Conservation (phyloP, 1,140 invertebrate species). For the Drepana arcuata region DNA sequence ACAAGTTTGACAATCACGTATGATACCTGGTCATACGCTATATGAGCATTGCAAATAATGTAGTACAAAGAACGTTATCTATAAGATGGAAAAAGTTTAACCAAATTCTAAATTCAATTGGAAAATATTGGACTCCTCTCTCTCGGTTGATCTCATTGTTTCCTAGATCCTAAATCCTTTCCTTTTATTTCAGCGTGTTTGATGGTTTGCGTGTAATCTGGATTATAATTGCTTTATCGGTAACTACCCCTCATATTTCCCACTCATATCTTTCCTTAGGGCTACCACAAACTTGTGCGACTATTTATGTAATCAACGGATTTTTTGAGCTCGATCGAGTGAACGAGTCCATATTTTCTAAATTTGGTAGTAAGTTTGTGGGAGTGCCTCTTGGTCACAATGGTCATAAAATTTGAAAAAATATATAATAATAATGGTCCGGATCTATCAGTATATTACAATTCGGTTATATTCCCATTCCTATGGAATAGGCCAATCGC, state of each 20-base stretch:
- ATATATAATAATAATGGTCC: too few species aligned
- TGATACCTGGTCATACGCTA: too few species aligned
- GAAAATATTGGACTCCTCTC: constrained; percentile 46
- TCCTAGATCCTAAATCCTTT: constrained; percentile 20
- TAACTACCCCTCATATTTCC: constrained; percentile 39
- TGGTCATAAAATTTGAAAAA: too few species aligned
- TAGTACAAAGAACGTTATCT: too few species aligned
- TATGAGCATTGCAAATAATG: too few species aligned
- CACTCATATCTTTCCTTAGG: constrained; percentile 13
- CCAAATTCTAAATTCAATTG: constrained; percentile 44
- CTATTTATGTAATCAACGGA: background rate
- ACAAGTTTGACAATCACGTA: too few species aligned
- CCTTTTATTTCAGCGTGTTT: constrained; percentile 63
- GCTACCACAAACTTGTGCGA: constrained; percentile 47
- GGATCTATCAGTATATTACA: too few species aligned
- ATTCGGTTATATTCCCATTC: too few species aligned
- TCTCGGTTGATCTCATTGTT: constrained; percentile 22
- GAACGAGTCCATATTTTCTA: constrained; percentile 39
- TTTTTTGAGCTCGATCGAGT: constrained; percentile 26
- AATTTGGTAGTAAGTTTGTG: constrained; percentile 55
- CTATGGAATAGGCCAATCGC: too few species aligned
- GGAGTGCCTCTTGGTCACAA: constrained; percentile 36
- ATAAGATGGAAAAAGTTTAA: too few species aligned
- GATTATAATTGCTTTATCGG: constrained; percentile 47
- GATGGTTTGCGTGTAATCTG: constrained; percentile 67